Conservation (phyloP, 2,888 invertebrate species). For the Ophioninae sp. region DNA sequence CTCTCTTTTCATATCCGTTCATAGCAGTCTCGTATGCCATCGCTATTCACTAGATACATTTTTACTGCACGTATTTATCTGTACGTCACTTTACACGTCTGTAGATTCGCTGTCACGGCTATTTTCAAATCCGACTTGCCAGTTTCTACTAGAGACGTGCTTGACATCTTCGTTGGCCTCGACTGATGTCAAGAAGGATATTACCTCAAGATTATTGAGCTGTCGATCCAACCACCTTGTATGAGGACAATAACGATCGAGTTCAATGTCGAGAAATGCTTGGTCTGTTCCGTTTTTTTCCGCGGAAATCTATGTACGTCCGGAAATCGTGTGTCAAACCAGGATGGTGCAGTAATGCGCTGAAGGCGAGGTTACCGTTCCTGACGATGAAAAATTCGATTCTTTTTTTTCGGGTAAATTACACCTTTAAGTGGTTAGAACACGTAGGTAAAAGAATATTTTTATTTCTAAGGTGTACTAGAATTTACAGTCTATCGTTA, state of each 20-base stretch:
- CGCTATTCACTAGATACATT: slow-evolving; percentile 11
- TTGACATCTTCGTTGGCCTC: slow-evolving; percentile 14
- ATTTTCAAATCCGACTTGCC: slow-evolving; percentile 4
- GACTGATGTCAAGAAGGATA: slow-evolving; percentile 45
- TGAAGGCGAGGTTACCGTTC: neutral
- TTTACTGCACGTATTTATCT: neutral
- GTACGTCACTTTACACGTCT: slow-evolving; percentile 18
- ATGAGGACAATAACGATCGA: slow-evolving; percentile 35
- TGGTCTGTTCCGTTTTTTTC: neutral
- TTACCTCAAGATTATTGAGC: slow-evolving; percentile 43
- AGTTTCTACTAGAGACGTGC: slow-evolving; percentile 3
- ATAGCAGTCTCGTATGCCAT: neutral
- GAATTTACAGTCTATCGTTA: too few relatives aligned
- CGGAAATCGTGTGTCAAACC: neutral
- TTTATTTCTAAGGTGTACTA: too few relatives aligned
- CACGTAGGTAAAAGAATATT: too few relatives aligned
- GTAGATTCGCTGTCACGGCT: slow-evolving; percentile 7
- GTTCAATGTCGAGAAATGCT: neutral
- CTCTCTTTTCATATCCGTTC: slow-evolving; percentile 7
- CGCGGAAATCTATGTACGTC: neutral
- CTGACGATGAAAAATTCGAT: too few relatives aligned
- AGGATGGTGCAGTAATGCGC: neutral
- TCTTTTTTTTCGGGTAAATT: too few relatives aligned
- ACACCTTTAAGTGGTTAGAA: too few relatives aligned
- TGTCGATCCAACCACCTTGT: neutral